A percentile compares a stretch with the other conserved stretches of the same genome.
Conservation (phyloP, 2,113 vertebrate genomes). For the Oreochromis aureus region DNA sequence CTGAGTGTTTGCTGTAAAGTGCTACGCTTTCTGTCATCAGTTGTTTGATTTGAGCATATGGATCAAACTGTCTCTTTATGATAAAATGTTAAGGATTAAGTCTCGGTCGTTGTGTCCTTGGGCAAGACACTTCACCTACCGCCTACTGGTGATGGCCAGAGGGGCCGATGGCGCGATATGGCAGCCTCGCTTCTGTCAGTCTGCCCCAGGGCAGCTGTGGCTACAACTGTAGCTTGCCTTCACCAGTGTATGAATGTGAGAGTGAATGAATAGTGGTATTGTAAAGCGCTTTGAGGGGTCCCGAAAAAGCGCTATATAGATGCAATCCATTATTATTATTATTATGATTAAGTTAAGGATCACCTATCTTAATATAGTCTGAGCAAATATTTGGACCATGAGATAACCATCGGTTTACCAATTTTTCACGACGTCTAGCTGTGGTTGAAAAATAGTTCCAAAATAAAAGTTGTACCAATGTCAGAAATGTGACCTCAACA, state of each 20-base stretch:
- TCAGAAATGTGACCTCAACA: neutral
- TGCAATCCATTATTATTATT: too few species aligned
- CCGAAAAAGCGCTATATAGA: too few species aligned
- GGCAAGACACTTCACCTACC: too few species aligned
- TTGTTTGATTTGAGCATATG: neutral
- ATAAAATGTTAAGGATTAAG: neutral
- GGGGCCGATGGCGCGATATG: too few species aligned
- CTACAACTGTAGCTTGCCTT: too few species aligned
- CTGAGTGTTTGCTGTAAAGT: neutral
- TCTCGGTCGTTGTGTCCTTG: too few species aligned
- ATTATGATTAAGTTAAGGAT: neutral
- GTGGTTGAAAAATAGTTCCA: neutral
- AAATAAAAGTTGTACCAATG: neutral
- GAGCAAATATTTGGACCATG: neutral
- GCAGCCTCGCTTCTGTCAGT: too few species aligned
- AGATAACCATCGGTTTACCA: neutral
- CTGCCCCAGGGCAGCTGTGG: too few species aligned
- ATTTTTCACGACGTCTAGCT: neutral
- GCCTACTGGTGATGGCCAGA: too few species aligned
- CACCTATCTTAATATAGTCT: neutral
- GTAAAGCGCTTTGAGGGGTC: too few species aligned
- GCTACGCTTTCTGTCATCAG: neutral
- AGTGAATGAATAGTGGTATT: too few species aligned
- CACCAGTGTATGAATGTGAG: too few species aligned
- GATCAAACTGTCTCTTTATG: neutral